Evolutionary conservation across 1,140 invertebrate species (phyloP).

Genomic region (Drosophila teissieri): DNA sequence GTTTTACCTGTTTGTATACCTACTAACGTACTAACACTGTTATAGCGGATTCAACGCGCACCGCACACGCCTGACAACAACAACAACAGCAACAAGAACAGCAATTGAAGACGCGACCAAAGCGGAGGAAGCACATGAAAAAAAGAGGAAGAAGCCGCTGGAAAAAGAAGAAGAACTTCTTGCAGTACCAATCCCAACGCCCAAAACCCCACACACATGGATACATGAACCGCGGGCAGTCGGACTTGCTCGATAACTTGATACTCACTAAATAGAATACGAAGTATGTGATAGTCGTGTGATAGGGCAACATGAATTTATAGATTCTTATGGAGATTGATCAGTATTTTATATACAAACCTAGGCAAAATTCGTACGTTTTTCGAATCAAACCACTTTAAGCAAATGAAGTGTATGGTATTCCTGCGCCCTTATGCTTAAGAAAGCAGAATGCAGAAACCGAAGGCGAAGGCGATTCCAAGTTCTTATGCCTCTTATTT

Average conservation of each 20-base stretch:
- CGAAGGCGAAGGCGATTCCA: slow-evolving; percentile 15
- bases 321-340: background rate
- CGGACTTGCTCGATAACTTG: background rate
- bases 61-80: slow-evolving; percentile 71
- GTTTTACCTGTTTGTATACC: slow-evolving; percentile 85
- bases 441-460: slow-evolving; percentile 1
- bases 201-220: slow-evolving; percentile 24
- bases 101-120: slow-evolving; percentile 64
- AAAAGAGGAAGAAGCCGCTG: slow-evolving; percentile 12
- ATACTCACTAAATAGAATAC: background rate
- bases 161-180: slow-evolving; percentile 11
- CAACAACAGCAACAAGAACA: slow-evolving; percentile 25
- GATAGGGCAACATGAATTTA: background rate
- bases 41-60: slow-evolving; percentile 83
- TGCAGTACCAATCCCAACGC: slow-evolving; percentile 38
- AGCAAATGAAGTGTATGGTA: background rate
- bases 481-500: slow-evolving; percentile 11
- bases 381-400: background rate
- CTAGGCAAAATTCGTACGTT: no score
- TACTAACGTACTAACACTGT: slow-evolving; percentile 85
- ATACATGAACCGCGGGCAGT: background rate
- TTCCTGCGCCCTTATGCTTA: background rate
- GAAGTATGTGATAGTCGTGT: no score
- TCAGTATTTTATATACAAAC: no score
- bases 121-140: slow-evolving; percentile 39